Conservation (phyloP, 64 coral and sea anemone genomes). For the Dendronephthya gigantea region DNA sequence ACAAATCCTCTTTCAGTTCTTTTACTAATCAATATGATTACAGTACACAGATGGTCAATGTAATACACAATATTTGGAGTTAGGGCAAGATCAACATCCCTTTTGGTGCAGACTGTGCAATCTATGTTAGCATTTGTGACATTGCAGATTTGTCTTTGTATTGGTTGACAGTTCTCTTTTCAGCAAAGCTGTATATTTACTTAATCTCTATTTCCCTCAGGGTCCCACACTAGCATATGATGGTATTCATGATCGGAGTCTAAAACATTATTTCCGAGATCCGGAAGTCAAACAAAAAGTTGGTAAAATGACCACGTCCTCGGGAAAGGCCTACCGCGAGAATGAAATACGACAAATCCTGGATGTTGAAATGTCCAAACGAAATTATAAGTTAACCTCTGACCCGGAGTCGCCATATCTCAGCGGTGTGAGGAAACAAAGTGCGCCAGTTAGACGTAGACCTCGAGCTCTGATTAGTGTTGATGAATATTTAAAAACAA, state of each 20-base stretch:
- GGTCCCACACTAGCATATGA: conserved; percentile 88
- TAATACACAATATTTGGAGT: no score
- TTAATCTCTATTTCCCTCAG: no score
- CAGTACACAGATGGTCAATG: no score
- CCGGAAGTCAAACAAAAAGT: conserved; percentile 55
- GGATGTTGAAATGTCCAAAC: conserved; percentile 71
- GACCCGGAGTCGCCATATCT: conserved; percentile 65
- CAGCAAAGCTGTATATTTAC: no score
- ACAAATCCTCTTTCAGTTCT: no score
- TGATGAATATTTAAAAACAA: conserved; percentile 87
- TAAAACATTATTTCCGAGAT: conserved; percentile 82
- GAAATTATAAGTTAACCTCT: conserved; percentile 64
- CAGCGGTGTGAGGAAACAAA: conserved; percentile 42
- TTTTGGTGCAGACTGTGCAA: no score
- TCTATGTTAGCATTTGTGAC: no score
- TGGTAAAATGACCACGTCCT: conserved; percentile 50
- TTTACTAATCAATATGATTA: no score
- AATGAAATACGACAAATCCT: conserved; percentile 48
- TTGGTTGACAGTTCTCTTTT: no score
- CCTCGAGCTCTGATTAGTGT: conserved; percentile 69
- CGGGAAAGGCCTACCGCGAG: conserved; percentile 39
- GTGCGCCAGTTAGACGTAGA: conserved; percentile 44
- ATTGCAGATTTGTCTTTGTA: no score
- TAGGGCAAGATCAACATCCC: no score
- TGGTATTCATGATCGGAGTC: conserved; percentile 88